Evolutionary conservation across 2,888 invertebrate species (phyloP).

Genomic region (Heliconius sara): DNA sequence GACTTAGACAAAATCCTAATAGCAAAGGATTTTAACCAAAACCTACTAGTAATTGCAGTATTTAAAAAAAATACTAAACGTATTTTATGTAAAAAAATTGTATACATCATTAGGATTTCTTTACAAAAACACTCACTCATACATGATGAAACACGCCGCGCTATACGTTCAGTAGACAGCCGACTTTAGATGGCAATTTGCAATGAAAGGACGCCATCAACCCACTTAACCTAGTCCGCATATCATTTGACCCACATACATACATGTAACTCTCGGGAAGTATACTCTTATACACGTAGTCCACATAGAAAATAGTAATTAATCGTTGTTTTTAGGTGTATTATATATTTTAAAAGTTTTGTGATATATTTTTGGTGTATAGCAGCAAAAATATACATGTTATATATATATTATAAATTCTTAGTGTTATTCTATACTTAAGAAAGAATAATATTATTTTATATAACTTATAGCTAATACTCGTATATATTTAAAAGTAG

Average conservation of each 20-base stretch:
- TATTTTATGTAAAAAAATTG: background rate
- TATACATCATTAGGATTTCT: conserved; percentile 5
- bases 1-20: too few relatives aligned
- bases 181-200: conserved; percentile 36
- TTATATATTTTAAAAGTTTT: background rate
- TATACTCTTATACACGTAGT: conserved; percentile 14
- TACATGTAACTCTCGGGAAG: conserved; percentile 31
- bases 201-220: conserved; percentile 41
- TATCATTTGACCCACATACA: conserved; percentile 39
- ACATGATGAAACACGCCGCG: background rate
- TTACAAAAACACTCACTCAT: background rate
- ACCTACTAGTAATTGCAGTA: too few relatives aligned
- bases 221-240: conserved; percentile 40
- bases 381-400: too few relatives aligned
- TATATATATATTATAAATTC: too few relatives aligned
- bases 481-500: too few relatives aligned
- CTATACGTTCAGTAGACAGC: conserved; percentile 11
- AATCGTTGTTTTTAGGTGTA: background rate
- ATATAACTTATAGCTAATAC: too few relatives aligned
- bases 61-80: background rate
- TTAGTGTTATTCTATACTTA: too few relatives aligned
- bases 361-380: background rate
- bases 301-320: background rate
- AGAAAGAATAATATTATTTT: too few relatives aligned
- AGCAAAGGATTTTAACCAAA: too few relatives aligned